A percentile compares a stretch with the other conserved stretches of the same genome.
These are phyloP conservation scores for Pelobates cultripes DNA, from an alignment of 2,797 vertebrate species.

Conservation along the genomic window DNA sequence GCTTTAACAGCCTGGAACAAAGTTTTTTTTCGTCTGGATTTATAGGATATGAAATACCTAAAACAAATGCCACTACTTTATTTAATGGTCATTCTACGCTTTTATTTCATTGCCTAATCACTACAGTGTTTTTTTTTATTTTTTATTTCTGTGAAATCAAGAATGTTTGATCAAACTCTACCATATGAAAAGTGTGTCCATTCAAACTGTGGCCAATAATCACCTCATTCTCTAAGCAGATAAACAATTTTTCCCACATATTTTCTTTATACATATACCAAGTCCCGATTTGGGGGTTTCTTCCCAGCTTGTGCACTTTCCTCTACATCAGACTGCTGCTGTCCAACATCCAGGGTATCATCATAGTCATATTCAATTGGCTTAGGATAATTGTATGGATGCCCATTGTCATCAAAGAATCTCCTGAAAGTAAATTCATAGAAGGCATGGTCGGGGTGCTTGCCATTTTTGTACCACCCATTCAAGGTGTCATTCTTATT, in stretches of 20 bases:
- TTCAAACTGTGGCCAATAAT: too few species aligned
- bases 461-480: conserved; percentile 93
- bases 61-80: too few species aligned
- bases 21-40: too few species aligned
- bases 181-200: too few species aligned
- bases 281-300: conserved; percentile 76
- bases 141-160: too few species aligned
- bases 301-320: conserved; percentile 68
- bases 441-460: conserved; percentile 91
- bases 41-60: too few species aligned
- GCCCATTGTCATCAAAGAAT: conserved; percentile 91
- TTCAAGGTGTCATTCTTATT: conserved; percentile 90
- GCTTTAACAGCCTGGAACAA: too few species aligned
- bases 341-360: conserved; percentile 70
- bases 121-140: too few species aligned
- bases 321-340: conserved; percentile 70
- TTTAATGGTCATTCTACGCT: too few species aligned
- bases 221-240: too few species aligned
- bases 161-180: too few species aligned
- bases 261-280: conserved; percentile 87
- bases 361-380: conserved; percentile 90
- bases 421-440: conserved; percentile 91
- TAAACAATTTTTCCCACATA: not conserved
- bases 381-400: conserved; percentile 96
- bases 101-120: too few species aligned